Evolutionary conservation across 2,113 vertebrate species (phyloP), one percentile per base, ranked within the genome.

Genomic region (Tamias sibiricus): DNA sequence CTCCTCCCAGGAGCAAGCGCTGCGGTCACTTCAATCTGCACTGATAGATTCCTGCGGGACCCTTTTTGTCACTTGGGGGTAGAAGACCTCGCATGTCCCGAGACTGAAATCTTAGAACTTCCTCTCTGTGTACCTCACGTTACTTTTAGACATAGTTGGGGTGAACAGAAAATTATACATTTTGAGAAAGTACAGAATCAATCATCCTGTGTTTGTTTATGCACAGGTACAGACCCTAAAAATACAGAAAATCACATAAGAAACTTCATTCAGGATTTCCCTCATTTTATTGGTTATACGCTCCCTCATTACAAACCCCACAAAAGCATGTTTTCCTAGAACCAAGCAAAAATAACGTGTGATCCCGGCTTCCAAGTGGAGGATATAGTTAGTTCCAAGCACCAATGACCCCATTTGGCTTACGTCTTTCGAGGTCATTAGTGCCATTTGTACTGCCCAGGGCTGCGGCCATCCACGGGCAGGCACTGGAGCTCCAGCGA

Each of bases 371-470:
- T 62, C 75, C 64, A 16, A 72, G 52, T 2, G 19, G 66, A 93
- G 95, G 83, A 6, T 49, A 6, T 26, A 12, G 24, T 8, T 4
- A 5, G 35, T 47, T 37, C 92, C 90, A 44, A 37, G 66, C 32
- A 28, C 57, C 95, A 64, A 35, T 4, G 81, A 42, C 30, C 83
- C 96, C 96, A 92, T 95, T 95, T 95, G 97, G 96, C 81, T n/a
- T 6, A 7, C 72, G 59, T 75, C 49, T 42, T 84, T 54, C 7
- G 59, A 90, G 76, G 90, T 75, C 26, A 54, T 94, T 42, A 40
- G 47, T 72, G 75, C 96, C 97, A 69, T 96, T 92, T 95, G 96
- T 47, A 77, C 81, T 7, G 16, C 72, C 10, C 80, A 47, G 71
- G 52, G 37, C 52, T 28, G 3, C 6, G 8, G 95, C 28, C 92